A percentile compares a stretch with the other conserved stretches of the same genome.
phyloP scores from a whole-genome alignment of 2,113 vertebrate species.

The Datnioides undecimradiatus region DNA sequence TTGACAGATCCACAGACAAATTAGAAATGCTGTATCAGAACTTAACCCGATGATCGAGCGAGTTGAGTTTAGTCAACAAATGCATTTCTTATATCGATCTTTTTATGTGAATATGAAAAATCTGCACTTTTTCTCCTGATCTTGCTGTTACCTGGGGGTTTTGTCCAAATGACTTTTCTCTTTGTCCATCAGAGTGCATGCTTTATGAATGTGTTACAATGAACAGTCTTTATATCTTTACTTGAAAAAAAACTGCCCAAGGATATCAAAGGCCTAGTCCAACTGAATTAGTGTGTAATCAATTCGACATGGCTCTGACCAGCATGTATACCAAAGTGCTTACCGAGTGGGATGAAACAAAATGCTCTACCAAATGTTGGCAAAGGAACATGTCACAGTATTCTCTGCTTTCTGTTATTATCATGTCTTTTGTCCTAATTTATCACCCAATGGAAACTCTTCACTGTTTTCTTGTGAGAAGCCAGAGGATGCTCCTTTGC shows the following conservation, averaged over 20 bases:
- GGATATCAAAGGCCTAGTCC: conserved; percentile 59
- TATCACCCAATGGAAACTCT: conserved; percentile 16
- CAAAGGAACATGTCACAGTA: conserved; percentile 58
- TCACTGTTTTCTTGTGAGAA: conserved; percentile 23
- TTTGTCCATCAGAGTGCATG: conserved; percentile 77
- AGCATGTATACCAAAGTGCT: conserved; percentile 79
- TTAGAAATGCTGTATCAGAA: conserved; percentile 37
- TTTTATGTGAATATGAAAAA: conserved; percentile 81
- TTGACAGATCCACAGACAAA: conserved; percentile 3
- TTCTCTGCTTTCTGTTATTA: conserved; percentile 50
- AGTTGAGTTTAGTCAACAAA: conserved; percentile 52
- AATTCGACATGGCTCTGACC: conserved; percentile 63
- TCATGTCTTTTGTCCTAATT: conserved; percentile 37
- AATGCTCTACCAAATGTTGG: conserved; percentile 58
- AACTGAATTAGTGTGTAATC: conserved; percentile 50
- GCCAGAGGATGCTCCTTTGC: conserved; percentile 25
- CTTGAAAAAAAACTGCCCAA: conserved; percentile 69
- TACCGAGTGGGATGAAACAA: conserved; percentile 51
- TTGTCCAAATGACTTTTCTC: conserved; percentile 71
- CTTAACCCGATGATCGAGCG: conserved; percentile 9
- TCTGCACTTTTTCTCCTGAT: conserved; percentile 82
- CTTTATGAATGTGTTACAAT: conserved; percentile 80
- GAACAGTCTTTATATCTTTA: conserved; percentile 73
- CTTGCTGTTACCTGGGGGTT: conserved; percentile 76
- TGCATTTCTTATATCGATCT: conserved; percentile 75